Evolutionary conservation across 2,888 invertebrate genomes (phyloP).

Genomic region (Bugulina stolonifera): DNA sequence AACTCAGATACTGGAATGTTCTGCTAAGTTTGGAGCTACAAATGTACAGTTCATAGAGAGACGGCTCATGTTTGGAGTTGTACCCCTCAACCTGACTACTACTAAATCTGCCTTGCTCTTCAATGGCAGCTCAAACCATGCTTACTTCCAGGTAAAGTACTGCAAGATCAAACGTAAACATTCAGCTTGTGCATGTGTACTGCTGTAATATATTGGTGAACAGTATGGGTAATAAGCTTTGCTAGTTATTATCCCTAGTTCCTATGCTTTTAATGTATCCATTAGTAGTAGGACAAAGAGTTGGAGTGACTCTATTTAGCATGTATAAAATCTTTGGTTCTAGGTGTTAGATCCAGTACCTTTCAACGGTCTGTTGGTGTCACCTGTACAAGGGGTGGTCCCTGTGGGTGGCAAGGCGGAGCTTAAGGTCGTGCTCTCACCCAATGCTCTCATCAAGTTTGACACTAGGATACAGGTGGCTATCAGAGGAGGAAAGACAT

Average conservation of each 20-base stretch:
- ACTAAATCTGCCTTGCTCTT: slow-evolving; percentile 43
- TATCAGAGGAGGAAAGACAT: slow-evolving; percentile 45
- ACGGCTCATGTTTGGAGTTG: slow-evolving; percentile 48
- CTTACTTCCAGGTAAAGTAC: slow-evolving; percentile 51
- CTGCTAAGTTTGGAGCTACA: slow-evolving; percentile 42
- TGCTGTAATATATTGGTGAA: too few relatives aligned
- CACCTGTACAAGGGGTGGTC: slow-evolving; percentile 49
- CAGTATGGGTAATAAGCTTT: too few relatives aligned
- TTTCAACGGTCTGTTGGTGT: slow-evolving; percentile 47
- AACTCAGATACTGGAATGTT: neutral
- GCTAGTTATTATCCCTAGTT: too few relatives aligned
- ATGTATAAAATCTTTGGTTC: slow-evolving; percentile 27
- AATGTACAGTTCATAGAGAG: slow-evolving; percentile 49
- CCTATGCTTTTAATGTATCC: too few relatives aligned
- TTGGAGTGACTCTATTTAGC: too few relatives aligned
- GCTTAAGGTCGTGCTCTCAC: slow-evolving; percentile 44
- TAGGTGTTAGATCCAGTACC: slow-evolving; percentile 51
- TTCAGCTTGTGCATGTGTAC: too few relatives aligned
- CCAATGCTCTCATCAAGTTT: slow-evolving; percentile 51
- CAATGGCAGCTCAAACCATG: slow-evolving; percentile 49
- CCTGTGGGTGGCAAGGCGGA: slow-evolving; percentile 50
- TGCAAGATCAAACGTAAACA: too few relatives aligned
- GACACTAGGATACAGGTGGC: slow-evolving; percentile 47
- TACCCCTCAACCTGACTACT: slow-evolving; percentile 50
- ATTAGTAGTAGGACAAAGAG: too few relatives aligned